These are phyloP conservation scores for Etheostoma cragini DNA, from an alignment of 2,113 vertebrate genomes.

Conservation along the genomic window DNA sequence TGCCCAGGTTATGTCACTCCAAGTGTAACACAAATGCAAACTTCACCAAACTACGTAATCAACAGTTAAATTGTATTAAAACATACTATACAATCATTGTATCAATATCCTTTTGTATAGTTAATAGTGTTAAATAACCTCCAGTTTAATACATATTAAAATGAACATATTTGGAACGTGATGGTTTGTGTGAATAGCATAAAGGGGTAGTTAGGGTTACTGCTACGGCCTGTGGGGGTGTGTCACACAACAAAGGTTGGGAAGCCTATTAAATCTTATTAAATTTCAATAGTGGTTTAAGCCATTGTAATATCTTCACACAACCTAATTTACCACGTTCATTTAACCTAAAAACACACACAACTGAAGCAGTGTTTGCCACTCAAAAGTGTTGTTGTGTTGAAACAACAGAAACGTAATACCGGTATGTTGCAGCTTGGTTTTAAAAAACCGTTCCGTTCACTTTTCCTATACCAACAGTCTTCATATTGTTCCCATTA, in stretches of 20 bases:
- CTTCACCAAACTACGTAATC: not conserved
- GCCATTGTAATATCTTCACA: not conserved
- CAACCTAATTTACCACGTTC: not conserved
- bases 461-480: slow-evolving; percentile 91
- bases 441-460: slow-evolving; percentile 85
- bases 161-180: not conserved
- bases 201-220: not conserved
- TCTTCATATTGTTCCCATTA: slow-evolving; percentile 96
- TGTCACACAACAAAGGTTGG: not conserved
- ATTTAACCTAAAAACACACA: not conserved
- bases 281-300: not conserved
- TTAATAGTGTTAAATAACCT: not conserved
- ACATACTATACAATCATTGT: not conserved
- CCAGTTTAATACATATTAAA: not conserved
- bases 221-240: not conserved
- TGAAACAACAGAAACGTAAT: slow-evolving; percentile 26
- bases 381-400: slow-evolving; percentile 1
- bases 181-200: not conserved
- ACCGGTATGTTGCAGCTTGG: slow-evolving; percentile 31
- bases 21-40: not conserved
- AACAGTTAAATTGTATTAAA: not conserved
- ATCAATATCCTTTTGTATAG: not conserved
- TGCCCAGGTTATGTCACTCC: not conserved
- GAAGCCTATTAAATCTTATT: not conserved
- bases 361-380: not conserved